These are phyloP conservation scores for Choreutis nemorana DNA, from an alignment of 2,888 invertebrate species.

Conservation along the genomic window DNA sequence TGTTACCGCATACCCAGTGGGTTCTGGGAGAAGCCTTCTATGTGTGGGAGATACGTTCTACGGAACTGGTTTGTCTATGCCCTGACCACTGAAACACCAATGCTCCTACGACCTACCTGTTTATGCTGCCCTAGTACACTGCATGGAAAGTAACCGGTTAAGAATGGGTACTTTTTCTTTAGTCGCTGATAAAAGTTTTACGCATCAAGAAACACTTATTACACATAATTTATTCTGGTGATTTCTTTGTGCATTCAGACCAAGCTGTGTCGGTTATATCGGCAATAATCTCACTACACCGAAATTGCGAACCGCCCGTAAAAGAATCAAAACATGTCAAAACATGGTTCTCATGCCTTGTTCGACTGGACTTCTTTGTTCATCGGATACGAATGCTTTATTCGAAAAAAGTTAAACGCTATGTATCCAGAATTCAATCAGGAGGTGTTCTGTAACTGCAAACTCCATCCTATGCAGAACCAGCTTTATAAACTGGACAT, in stretches of 20 bases:
- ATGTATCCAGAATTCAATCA: conserved; percentile 19
- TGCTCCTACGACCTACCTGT: conserved; percentile 24
- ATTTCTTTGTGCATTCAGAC: conserved; percentile 26
- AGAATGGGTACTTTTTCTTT: too few species aligned
- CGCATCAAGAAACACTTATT: conserved; percentile 21
- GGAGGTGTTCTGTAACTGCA: conserved; percentile 8
- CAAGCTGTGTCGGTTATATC: conserved; percentile 25
- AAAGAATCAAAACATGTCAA: conserved; percentile 38
- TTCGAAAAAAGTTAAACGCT: conserved; percentile 16
- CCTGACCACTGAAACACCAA: conserved; percentile 18
- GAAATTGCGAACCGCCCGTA: conserved; percentile 34
- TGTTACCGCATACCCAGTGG: conserved; percentile 40
- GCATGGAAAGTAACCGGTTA: neutral
- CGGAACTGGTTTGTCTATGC: conserved; percentile 51
- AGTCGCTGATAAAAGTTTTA: conserved; percentile 3
- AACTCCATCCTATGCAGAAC: neutral
- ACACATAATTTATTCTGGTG: conserved; percentile 20
- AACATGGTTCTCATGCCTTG: conserved; percentile 27
- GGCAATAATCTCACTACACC: conserved; percentile 22
- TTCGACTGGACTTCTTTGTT: conserved; percentile 32
- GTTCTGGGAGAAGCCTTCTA: conserved; percentile 46
- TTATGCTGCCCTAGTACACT: conserved; percentile 25
- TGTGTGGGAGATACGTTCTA: conserved; percentile 49
- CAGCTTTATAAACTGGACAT: conserved; percentile 5
- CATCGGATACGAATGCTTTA: conserved; percentile 18